These are phyloP conservation scores for Butastur rufipennis DNA, from an alignment of 2,113 vertebrate species.

Conservation along the genomic window DNA sequence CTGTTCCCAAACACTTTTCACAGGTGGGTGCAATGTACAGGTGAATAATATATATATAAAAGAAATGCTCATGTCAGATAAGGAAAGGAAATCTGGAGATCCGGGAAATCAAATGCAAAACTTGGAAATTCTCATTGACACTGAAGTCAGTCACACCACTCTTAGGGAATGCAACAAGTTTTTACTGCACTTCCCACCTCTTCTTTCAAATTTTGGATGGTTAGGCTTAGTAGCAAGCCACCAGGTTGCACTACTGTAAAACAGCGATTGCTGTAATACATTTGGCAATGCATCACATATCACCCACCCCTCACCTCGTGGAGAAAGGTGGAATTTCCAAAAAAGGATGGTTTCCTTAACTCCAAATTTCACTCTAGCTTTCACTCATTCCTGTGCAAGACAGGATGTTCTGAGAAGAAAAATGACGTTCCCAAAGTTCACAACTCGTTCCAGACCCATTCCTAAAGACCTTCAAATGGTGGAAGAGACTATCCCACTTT, in stretches of 20 bases:
- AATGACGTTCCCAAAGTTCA: not conserved
- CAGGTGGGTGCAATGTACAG: too few relatives aligned
- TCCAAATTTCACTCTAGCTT: not conserved
- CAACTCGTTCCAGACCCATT: not conserved
- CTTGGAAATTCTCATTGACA: not conserved
- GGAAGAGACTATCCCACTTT: not conserved
- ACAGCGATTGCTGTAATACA: rapidly evolving
- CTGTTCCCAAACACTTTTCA: not conserved
- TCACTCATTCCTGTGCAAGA: not conserved
- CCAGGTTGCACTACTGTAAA: not conserved
- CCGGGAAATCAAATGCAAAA: not conserved
- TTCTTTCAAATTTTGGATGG: not conserved
- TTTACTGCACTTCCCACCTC: not conserved
- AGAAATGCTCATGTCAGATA: not conserved
- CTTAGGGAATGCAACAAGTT: not conserved
- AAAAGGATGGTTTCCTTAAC: not conserved
- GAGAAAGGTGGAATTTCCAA: not conserved
- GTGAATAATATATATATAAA: not conserved
- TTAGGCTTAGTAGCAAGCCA: not conserved
- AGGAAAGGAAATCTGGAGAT: not conserved
- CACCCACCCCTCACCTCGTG: not conserved
- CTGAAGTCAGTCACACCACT: not conserved
- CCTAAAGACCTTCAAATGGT: not conserved
- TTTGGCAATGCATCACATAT: rapidly evolving
- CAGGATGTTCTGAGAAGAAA: not conserved